phyloP scores from a whole-genome alignment of 2,888 invertebrate genomes.

The Imbricaverruca yamaguchii region DNA sequence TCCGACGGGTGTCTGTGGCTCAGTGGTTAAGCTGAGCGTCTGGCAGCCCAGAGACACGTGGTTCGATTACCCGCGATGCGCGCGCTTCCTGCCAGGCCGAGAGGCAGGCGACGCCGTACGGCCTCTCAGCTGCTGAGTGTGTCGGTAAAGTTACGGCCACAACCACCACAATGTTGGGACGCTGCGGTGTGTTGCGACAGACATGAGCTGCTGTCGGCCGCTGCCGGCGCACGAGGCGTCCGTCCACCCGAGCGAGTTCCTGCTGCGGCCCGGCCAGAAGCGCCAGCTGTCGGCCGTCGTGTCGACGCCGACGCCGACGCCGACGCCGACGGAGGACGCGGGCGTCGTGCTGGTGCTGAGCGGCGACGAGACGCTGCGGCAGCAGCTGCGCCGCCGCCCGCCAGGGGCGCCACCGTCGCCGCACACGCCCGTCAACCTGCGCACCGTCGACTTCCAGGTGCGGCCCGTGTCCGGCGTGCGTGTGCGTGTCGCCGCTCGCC shows the following conservation, averaged over 20 bases:
- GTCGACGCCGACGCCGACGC: not conserved
- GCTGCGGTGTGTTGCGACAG: not conserved
- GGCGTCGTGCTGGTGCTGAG: slow-evolving; percentile 15
- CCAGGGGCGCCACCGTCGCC: not conserved
- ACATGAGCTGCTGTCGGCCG: not conserved
- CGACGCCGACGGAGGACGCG: not conserved
- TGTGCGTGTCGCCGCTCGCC: no score
- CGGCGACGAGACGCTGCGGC: slow-evolving; percentile 15
- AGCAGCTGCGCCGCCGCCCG: slow-evolving; percentile 9
- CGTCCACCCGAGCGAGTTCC: slow-evolving; percentile 12
- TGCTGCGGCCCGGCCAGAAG: not conserved
- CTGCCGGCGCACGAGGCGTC: slow-evolving; percentile 7
- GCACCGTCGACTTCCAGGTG: slow-evolving; percentile 1
- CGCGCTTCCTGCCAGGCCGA: no score
- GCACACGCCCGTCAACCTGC: not conserved
- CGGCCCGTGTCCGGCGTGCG: not conserved
- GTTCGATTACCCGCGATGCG: no score
- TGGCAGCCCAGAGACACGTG: no score
- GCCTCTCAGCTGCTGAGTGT: no score
- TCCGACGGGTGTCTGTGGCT: no score
- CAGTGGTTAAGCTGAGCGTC: no score
- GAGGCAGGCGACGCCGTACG: no score
- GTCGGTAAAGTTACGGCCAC: no score
- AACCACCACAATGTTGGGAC: no score
- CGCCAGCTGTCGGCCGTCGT: not conserved